A percentile compares a stretch with the other conserved stretches of the same genome.
Conservation (phyloP, 2,888 invertebrate species). For the Parascotia fuliginaria region DNA sequence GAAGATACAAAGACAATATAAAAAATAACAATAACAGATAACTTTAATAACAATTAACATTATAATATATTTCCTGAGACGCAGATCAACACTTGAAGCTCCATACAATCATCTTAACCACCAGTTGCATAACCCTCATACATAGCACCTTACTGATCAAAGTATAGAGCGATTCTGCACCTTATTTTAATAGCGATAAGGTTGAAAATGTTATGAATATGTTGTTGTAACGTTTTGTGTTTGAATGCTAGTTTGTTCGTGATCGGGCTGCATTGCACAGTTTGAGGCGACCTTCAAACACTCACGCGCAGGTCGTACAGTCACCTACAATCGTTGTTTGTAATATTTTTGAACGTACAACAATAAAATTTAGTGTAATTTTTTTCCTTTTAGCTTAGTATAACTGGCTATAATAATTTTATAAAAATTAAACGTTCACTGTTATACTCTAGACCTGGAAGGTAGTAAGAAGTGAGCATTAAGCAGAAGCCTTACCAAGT, state of each 20-base stretch:
- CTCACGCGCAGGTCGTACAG: constrained; percentile 68
- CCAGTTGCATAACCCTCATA: constrained; percentile 55
- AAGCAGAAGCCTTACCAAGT: too few relatives aligned
- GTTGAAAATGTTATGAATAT: constrained; percentile 7
- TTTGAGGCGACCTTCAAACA: constrained; percentile 71
- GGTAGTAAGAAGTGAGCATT: too few relatives aligned
- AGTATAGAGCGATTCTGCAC: too few relatives aligned
- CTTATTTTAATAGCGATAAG: constrained; percentile 2
- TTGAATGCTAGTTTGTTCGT: constrained; percentile 54
- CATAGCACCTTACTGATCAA: too few relatives aligned
- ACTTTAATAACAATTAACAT: not conserved
- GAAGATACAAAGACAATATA: too few relatives aligned
- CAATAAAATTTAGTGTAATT: too few relatives aligned
- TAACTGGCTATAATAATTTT: too few relatives aligned
- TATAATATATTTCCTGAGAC: constrained; percentile 1
- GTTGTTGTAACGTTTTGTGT: constrained; percentile 40
- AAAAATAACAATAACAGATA: not conserved
- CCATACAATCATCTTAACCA: constrained; percentile 29
- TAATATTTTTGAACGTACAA: too few relatives aligned
- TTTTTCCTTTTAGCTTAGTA: too few relatives aligned
- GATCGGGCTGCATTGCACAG: constrained; percentile 79
- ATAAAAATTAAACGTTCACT: too few relatives aligned
- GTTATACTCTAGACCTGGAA: too few relatives aligned
- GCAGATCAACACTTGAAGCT: constrained; percentile 27
- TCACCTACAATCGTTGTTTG: constrained; percentile 41